Percentiles rank a stretch among this genome's conserved stretches.
phyloP scores from a whole-genome alignment of 2,113 vertebrate species.

The Glareola pratincola region DNA sequence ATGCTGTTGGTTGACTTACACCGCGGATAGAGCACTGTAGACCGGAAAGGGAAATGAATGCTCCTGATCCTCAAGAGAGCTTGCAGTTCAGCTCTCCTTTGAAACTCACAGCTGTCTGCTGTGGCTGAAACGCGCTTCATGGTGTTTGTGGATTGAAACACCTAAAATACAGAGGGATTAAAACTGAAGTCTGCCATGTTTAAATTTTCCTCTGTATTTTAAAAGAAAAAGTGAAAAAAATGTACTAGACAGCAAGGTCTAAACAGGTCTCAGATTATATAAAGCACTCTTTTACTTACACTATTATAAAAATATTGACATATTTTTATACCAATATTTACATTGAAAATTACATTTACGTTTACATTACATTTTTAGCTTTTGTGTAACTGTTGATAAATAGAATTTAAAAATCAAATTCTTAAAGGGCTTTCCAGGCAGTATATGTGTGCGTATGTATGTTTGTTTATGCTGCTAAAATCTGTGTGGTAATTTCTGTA shows the following conservation, averaged over 20 bases:
- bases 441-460: neutral
- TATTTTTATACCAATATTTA: neutral
- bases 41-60: neutral
- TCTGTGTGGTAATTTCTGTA: neutral
- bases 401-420: neutral
- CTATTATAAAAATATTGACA: neutral
- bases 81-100: neutral
- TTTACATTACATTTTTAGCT: neutral
- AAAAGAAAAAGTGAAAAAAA: neutral
- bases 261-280: neutral
- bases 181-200: neutral
- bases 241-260: neutral
- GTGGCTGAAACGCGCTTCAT: neutral
- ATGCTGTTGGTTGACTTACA: neutral
- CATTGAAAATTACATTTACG: neutral
- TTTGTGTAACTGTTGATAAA: neutral
- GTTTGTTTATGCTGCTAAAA: neutral
- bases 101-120: neutral
- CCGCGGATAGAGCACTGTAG: neutral
- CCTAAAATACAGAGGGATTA: neutral
- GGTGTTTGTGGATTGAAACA: neutral
- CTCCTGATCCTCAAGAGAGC: neutral
- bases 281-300: neutral
- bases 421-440: neutral
- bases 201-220: neutral